A percentile compares a stretch with the other conserved stretches of the same genome.
Evolutionary conservation across 2,888 invertebrate species (phyloP).

Genomic region (Adineta ricciae): DNA sequence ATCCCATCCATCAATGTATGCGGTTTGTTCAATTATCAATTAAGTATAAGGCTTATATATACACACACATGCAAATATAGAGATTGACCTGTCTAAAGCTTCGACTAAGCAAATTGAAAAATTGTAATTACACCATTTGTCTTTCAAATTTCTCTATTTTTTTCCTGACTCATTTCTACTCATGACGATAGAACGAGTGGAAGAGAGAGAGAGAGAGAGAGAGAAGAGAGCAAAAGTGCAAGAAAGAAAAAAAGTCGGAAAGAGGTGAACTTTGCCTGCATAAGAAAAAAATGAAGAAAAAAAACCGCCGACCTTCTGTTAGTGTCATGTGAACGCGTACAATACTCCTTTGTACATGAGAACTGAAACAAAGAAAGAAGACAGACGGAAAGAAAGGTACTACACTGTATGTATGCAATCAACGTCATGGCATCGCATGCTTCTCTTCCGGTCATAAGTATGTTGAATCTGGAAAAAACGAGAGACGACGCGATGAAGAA

Average conservation of each 20-base stretch:
- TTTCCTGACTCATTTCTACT: neutral
- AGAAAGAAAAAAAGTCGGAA: neutral
- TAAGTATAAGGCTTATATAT: neutral
- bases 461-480: neutral
- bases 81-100: neutral
- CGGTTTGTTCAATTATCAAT: neutral
- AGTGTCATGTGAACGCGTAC: neutral
- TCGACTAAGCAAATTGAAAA: neutral
- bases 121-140: neutral
- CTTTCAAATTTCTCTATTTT: neutral
- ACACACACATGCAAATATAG: neutral
- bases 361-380: neutral
- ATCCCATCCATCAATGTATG: neutral
- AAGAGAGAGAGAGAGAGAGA: neutral
- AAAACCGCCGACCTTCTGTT: neutral
- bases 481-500: neutral
- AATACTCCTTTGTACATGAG: neutral
- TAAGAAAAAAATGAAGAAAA: neutral
- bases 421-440: neutral
- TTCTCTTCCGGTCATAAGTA: constrained; percentile 13
- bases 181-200: neutral
- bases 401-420: neutral
- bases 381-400: neutral
- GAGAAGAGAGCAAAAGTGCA: neutral
- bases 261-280: neutral